Evolutionary conservation across 2,888 invertebrate genomes (phyloP).

Genomic region (Drosophila histrio): DNA sequence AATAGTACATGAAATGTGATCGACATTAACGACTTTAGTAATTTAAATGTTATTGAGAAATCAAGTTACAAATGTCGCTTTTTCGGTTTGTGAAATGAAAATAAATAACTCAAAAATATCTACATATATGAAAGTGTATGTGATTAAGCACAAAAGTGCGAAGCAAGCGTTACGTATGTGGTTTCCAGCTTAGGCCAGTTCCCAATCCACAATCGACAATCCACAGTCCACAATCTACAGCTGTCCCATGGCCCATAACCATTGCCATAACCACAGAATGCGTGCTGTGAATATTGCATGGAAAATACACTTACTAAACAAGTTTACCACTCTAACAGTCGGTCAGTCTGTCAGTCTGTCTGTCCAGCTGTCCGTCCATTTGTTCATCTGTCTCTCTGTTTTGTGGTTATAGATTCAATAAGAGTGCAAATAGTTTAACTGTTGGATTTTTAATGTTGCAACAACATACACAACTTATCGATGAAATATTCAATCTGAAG

Average conservation of each 20-base stretch:
- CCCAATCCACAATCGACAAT: not conserved
- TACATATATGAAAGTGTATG: conserved; percentile 35
- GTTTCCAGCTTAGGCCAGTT: not conserved
- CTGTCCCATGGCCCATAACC: not conserved
- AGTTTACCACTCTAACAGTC: conserved; percentile 20
- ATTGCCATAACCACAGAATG: conserved; percentile 23
- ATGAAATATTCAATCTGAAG: not conserved
- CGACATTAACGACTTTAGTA: too few relatives aligned
- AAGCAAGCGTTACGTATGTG: conserved; percentile 21
- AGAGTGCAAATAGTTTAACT: conserved; percentile 20
- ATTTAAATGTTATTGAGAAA: too few relatives aligned
- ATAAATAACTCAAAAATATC: too few relatives aligned
- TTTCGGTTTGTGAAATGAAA: too few relatives aligned
- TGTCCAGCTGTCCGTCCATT: not conserved
- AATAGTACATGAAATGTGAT: too few relatives aligned
- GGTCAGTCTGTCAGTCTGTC: not conserved
- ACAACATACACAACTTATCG: not conserved
- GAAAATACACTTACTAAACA: conserved; percentile 25
- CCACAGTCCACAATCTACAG: not conserved
- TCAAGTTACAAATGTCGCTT: too few relatives aligned
- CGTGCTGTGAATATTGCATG: conserved; percentile 34
- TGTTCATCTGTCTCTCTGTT: not conserved
- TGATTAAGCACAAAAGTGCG: conserved; percentile 10
- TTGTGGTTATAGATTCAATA: conserved; percentile 4
- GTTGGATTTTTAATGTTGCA: not conserved